Conservation (phyloP, 2,888 invertebrate species). For the Halictus ligatus region DNA sequence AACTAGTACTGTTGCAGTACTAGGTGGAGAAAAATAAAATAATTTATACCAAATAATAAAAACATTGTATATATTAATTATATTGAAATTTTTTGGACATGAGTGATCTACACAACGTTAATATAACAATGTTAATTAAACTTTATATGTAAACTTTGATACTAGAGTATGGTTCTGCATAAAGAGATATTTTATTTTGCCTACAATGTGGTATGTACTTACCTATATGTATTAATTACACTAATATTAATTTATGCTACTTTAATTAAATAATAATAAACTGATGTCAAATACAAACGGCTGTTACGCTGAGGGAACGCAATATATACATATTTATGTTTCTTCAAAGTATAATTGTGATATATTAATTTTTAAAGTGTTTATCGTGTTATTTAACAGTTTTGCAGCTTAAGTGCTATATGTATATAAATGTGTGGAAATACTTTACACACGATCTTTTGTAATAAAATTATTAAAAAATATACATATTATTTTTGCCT, state of each 20-base stretch:
- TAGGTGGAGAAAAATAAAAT: conserved; percentile 39
- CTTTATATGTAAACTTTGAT: conserved; percentile 28
- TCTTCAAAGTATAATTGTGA: conserved; percentile 22
- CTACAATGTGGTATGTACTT: conserved; percentile 31
- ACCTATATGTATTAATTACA: conserved; percentile 7
- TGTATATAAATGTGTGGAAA: background rate
- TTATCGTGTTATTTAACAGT: conserved; percentile 13
- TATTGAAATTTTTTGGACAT: conserved; percentile 49
- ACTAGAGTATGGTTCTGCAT: conserved; percentile 15
- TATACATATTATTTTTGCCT: background rate
- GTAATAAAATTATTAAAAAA: conserved; percentile 20
- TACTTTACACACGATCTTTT: conserved; percentile 5
- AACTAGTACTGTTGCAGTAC: conserved; percentile 42
- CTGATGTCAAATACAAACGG: background rate
- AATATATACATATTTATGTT: conserved; percentile 19
- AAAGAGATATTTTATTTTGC: conserved; percentile 31
- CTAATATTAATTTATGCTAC: conserved; percentile 6
- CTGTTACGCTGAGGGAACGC: background rate
- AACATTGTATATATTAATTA: conserved; percentile 52
- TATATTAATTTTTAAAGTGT: conserved; percentile 23
- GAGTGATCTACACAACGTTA: conserved; percentile 37
- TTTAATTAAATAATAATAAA: background rate
- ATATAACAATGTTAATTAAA: background rate
- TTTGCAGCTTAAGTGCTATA: background rate
- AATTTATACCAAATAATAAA: conserved; percentile 51